These are phyloP conservation scores for Lichenostomus cassidix DNA, from an alignment of 2,113 vertebrate genomes.

Conservation along the genomic window DNA sequence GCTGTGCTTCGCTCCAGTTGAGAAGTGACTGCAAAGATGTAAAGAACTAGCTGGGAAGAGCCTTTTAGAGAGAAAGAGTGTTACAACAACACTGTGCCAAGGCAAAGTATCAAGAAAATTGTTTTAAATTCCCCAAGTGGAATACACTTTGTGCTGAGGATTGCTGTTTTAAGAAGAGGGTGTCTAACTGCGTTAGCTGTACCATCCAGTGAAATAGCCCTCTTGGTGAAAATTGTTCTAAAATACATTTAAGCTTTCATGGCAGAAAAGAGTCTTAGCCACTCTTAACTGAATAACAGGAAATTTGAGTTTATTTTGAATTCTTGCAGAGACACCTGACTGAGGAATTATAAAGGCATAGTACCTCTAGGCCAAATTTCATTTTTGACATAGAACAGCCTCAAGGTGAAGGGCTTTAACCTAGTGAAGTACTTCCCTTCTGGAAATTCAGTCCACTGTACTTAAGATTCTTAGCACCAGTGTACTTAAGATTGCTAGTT, in stretches of 20 bases:
- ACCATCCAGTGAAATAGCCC: background rate
- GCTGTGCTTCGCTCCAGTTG: accelerated
- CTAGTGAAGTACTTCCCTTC: background rate
- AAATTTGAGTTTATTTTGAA: background rate
- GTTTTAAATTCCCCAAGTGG: background rate
- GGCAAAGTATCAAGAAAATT: background rate
- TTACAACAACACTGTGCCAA: background rate
- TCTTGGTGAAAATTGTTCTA: background rate
- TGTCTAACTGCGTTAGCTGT: background rate
- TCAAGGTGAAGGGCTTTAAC: background rate
- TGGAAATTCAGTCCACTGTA: background rate
- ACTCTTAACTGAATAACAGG: background rate
- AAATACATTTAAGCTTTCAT: background rate
- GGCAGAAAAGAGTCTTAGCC: background rate
- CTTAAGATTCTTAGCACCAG: background rate
- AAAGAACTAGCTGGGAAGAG: background rate
- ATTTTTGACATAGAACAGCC: background rate
- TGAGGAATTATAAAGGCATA: background rate
- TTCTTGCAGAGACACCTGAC: background rate
- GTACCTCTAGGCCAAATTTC: background rate
- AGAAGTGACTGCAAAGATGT: background rate
- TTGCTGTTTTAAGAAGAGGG: background rate
- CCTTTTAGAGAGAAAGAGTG: background rate
- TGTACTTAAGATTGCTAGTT: background rate
- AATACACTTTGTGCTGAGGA: background rate